Percentiles rank a stretch among this genome's conserved stretches.
These are phyloP conservation scores for Rhabditoides inermis DNA, from an alignment of 2,888 invertebrate species.

Conservation along the genomic window DNA sequence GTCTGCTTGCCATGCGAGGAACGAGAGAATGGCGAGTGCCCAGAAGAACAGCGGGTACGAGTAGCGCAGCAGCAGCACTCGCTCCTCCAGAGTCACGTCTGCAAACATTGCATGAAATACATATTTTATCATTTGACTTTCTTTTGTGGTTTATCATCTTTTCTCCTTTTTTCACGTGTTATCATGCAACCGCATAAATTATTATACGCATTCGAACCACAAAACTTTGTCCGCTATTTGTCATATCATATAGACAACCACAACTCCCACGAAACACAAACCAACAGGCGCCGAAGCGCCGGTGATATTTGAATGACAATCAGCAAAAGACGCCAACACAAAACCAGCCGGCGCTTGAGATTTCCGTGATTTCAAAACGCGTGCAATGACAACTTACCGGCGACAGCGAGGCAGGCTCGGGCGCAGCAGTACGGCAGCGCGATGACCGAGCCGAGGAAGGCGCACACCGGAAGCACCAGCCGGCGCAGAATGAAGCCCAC, in stretches of 20 bases:
- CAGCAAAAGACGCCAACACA: too few species aligned
- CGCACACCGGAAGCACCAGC: conserved; percentile 79
- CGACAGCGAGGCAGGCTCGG: conserved; percentile 58
- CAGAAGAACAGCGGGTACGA: conserved; percentile 82
- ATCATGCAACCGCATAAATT: too few species aligned
- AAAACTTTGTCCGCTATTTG: too few species aligned
- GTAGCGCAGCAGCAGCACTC: conserved; percentile 72
- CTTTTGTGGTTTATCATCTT: neutral
- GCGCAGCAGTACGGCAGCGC: conserved; percentile 86
- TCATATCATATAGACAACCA: too few species aligned
- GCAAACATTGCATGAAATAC: neutral
- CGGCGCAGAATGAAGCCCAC: conserved; percentile 70
- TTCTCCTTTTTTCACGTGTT: too few species aligned
- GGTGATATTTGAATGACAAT: too few species aligned
- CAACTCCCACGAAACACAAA: too few species aligned
- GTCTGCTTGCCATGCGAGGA: conserved; percentile 76
- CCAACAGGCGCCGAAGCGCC: too few species aligned
- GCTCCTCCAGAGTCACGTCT: conserved; percentile 50
- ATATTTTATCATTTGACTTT: conserved; percentile 1
- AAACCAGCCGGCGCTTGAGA: conserved; percentile 5
- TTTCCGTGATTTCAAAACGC: neutral
- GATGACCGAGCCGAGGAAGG: conserved; percentile 77
- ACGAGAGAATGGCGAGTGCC: conserved; percentile 34
- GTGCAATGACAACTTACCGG: conserved; percentile 13
- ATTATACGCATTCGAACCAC: too few species aligned